phyloP scores from a whole-genome alignment of 2,797 vertebrate genomes.

The Amphiprion clarkii region DNA sequence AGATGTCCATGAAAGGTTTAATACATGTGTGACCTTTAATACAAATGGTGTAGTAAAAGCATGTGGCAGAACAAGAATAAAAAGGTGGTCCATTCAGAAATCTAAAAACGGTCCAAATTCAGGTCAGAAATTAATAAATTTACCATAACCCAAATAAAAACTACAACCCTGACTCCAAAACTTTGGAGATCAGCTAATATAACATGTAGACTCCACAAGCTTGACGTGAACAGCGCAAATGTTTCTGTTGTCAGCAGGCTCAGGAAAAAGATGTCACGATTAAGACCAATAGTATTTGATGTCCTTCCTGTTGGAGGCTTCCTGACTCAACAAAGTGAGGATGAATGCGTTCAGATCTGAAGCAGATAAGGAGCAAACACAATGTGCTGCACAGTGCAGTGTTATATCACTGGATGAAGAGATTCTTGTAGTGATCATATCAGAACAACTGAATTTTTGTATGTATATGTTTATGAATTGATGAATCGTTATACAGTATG shows the following conservation, averaged over 20 bases:
- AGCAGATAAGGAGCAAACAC: slow-evolving; percentile 28
- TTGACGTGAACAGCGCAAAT: too few relatives aligned
- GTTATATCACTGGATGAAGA: neutral
- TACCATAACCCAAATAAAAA: too few relatives aligned
- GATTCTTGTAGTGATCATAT: too few relatives aligned
- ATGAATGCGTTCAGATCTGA: slow-evolving; percentile 41
- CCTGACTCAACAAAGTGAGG: slow-evolving; percentile 24
- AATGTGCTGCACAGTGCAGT: neutral
- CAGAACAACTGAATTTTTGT: too few relatives aligned
- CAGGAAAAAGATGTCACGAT: slow-evolving; percentile 6
- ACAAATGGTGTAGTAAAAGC: slow-evolving; percentile 17
- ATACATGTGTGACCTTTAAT: slow-evolving; percentile 20
- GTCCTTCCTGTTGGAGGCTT: slow-evolving; percentile 36
- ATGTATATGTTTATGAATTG: too few relatives aligned
- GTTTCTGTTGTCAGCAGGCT: slow-evolving; percentile 1
- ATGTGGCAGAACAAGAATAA: neutral
- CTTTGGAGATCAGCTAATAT: too few relatives aligned
- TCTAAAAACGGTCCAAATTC: too few relatives aligned
- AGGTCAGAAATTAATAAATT: too few relatives aligned
- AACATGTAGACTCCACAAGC: too few relatives aligned
- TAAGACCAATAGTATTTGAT: slow-evolving; percentile 34
- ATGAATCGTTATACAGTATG: too few relatives aligned
- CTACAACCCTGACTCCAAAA: too few relatives aligned
- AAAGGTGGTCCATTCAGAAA: neutral
- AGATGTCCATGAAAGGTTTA: slow-evolving; percentile 11